Conservation (phyloP, 1,140 invertebrate species). For the Drosophila pseudoobscura region DNA sequence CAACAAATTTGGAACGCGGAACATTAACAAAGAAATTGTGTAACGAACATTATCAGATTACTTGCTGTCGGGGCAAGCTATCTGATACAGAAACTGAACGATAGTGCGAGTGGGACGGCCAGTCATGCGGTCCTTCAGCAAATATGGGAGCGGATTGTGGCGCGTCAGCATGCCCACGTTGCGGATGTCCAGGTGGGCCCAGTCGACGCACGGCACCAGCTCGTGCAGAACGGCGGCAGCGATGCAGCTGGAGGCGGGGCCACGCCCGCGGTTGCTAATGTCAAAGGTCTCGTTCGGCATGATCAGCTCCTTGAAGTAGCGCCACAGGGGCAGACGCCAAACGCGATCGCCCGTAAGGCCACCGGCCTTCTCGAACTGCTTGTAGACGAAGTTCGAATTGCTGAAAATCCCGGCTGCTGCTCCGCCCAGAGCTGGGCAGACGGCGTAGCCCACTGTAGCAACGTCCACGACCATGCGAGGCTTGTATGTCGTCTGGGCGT, state of each 20-base stretch:
- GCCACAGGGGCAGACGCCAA: constrained; percentile 95
- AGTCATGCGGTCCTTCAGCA: constrained; percentile 85
- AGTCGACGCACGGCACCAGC: constrained; percentile 86
- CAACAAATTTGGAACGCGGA: not conserved
- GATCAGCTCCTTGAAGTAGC: constrained; percentile 89
- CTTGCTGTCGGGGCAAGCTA: constrained; percentile 83
- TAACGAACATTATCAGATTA: constrained; percentile 13
- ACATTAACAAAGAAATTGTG: not conserved
- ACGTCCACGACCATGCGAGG: constrained; percentile 89
- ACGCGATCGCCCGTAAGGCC: constrained; percentile 91
- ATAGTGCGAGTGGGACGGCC: constrained; percentile 87
- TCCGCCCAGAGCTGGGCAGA: constrained; percentile 87
- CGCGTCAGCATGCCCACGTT: constrained; percentile 86
- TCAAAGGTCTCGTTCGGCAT: constrained; percentile 84
- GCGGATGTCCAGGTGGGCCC: constrained; percentile 89
- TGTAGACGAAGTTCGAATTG: constrained; percentile 87
- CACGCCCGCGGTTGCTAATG: constrained; percentile 86
- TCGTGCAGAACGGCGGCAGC: constrained; percentile 89
- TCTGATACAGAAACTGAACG: constrained; percentile 85
- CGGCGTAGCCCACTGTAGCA: constrained; percentile 87
- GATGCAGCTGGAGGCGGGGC: constrained; percentile 86
- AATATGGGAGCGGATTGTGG: constrained; percentile 86
- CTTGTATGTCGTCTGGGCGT: constrained; percentile 86
- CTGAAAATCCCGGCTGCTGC: constrained; percentile 92
- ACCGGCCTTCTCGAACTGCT: constrained; percentile 87